Conservation (phyloP, 2,113 vertebrate genomes). For the Hyaena hyaena region DNA sequence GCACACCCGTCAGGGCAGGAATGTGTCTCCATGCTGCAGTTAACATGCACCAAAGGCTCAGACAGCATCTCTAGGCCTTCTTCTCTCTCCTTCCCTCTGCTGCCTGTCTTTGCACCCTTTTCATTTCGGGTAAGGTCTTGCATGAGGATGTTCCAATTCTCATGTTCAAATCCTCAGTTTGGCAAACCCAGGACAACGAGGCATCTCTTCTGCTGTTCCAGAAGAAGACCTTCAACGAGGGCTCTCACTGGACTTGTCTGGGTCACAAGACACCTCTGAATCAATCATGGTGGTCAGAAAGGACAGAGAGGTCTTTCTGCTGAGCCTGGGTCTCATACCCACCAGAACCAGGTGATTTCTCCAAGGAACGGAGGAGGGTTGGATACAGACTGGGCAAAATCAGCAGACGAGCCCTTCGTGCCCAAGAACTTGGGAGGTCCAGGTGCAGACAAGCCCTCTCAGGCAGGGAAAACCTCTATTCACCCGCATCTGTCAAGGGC, state of each 20-base stretch:
- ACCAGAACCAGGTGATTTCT: too few species aligned
- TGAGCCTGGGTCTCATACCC: background rate
- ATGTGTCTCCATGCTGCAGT: background rate
- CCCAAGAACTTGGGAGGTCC: background rate
- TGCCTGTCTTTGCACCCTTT: background rate
- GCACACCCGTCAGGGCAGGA: fast-evolving
- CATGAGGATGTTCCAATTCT: background rate
- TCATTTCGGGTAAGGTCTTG: background rate
- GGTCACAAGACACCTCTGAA: background rate
- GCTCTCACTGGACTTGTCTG: background rate
- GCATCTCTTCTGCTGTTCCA: background rate
- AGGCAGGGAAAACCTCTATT: background rate
- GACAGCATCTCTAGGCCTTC: background rate
- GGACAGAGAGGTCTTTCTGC: background rate
- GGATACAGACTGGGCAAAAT: too few species aligned
- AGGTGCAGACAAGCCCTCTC: background rate
- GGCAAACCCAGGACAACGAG: background rate
- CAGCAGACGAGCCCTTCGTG: fast-evolving
- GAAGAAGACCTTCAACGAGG: background rate
- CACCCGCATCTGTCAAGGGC: background rate
- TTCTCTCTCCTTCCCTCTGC: background rate
- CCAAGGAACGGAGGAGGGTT: background rate
- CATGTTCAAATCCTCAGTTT: background rate
- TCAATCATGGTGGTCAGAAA: background rate
- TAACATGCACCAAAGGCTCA: background rate